These are phyloP conservation scores for Hydropotes inermis DNA, from an alignment of 2,113 vertebrate species.

Conservation along the genomic window DNA sequence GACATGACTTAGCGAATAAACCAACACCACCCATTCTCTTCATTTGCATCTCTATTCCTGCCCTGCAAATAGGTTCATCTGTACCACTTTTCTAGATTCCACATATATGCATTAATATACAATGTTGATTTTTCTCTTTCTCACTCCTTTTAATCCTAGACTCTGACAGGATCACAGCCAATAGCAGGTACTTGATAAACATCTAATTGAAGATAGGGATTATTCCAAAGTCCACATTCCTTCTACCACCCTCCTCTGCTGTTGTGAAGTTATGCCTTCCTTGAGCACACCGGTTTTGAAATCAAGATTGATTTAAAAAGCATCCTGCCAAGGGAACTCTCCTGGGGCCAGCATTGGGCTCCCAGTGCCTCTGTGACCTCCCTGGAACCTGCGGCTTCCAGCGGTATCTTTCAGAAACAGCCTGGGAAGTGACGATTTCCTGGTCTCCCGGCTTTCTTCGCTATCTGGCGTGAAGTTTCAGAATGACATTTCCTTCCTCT, in stretches of 20 bases:
- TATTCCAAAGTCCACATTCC: neutral
- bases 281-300: neutral
- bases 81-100: neutral
- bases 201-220: neutral
- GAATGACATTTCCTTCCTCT: slow-evolving; percentile 83
- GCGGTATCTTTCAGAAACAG: slow-evolving; percentile 83
- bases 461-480: slow-evolving; percentile 62
- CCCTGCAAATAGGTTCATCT: neutral
- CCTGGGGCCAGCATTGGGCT: slow-evolving; percentile 6
- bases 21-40: neutral
- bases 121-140: neutral
- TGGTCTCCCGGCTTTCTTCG: slow-evolving; percentile 60
- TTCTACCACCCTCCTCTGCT: neutral
- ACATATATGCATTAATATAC: neutral
- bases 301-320: slow-evolving; percentile 18
- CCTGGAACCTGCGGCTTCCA: neutral
- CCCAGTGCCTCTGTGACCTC: slow-evolving; percentile 42
- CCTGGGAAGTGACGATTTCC: slow-evolving; percentile 76
- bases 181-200: neutral
- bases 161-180: neutral
- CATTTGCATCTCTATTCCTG: neutral
- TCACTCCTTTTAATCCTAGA: neutral
- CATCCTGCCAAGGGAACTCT: neutral
- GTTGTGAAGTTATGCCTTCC: neutral
- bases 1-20: accelerated